Conservation (phyloP, 2,888 invertebrate species). For the Drosophila diplacantha region DNA sequence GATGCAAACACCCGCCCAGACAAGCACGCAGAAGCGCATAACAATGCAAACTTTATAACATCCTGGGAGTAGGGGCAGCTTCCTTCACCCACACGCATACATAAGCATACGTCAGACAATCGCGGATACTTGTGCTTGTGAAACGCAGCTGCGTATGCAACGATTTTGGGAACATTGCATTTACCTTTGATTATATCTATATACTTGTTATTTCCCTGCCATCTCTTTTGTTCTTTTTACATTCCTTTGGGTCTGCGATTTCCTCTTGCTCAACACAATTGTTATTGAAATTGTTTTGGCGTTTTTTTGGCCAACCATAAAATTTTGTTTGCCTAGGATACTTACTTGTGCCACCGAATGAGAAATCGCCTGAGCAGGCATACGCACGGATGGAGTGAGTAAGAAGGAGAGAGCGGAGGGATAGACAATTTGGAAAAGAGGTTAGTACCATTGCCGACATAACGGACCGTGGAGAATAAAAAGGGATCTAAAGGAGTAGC, state of each 20-base stretch:
- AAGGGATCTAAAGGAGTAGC: slow-evolving; percentile 42
- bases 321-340: slow-evolving; percentile 66
- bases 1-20: slow-evolving; percentile 28
- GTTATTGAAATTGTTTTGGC: slow-evolving; percentile 74
- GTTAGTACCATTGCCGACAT: slow-evolving; percentile 50
- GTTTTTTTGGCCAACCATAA: slow-evolving; percentile 47
- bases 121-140: slow-evolving; percentile 12
- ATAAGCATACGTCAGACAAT: slow-evolving; percentile 25
- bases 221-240: slow-evolving; percentile 11
- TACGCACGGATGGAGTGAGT: slow-evolving; percentile 6
- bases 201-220: slow-evolving; percentile 37
- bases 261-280: slow-evolving; percentile 59
- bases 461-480: slow-evolving; percentile 35
- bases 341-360: slow-evolving; percentile 86
- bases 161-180: slow-evolving; percentile 58
- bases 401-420: slow-evolving; percentile 13
- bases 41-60: slow-evolving; percentile 72
- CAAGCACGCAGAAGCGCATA: slow-evolving; percentile 57
- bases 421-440: slow-evolving; percentile 49
- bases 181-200: slow-evolving; percentile 67
- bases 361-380: slow-evolving; percentile 82
- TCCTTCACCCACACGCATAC: slow-evolving; percentile 5
- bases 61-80: slow-evolving; percentile 18
- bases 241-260: slow-evolving; percentile 23
- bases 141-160: slow-evolving; percentile 64